Conservation (phyloP, 64 coral and sea anemone species). For the Porites australiensis region DNA sequence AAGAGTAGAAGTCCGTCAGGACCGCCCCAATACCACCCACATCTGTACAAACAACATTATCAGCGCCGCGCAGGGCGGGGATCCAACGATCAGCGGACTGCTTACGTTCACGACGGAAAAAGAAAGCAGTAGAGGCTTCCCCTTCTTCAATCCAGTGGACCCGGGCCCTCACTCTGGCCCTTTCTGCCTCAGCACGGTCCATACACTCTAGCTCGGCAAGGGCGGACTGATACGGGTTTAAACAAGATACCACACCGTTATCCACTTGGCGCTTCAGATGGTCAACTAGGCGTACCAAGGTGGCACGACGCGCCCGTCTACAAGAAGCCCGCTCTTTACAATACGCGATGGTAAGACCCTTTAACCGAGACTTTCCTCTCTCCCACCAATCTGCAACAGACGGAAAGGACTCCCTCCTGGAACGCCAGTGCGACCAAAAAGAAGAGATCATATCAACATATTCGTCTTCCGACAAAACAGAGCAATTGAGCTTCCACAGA, state of each 20-base stretch:
- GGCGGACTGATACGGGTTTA: neutral
- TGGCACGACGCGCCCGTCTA: fast-evolving
- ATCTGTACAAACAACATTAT: neutral
- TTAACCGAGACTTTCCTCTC: neutral
- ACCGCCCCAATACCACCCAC: neutral
- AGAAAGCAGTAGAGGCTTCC: neutral
- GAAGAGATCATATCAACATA: neutral
- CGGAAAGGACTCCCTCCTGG: neutral
- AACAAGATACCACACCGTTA: neutral
- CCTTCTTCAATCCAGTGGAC: conserved; percentile 44
- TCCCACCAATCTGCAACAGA: neutral
- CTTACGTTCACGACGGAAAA: neutral
- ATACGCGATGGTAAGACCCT: neutral
- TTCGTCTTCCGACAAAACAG: neutral
- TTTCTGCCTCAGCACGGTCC: neutral
- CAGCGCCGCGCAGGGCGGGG: neutral
- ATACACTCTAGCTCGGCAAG: neutral
- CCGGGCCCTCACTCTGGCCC: neutral
- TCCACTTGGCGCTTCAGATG: neutral
- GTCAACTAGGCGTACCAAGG: neutral
- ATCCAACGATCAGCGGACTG: neutral
- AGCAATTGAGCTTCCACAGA: conserved; percentile 40
- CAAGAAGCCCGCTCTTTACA: neutral
- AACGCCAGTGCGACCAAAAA: neutral
- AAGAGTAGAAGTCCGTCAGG: neutral